Evolutionary conservation across 1,140 invertebrate genomes (phyloP), one percentile per base, ranked within the genome.

Genomic region (roundworm (Caenorhabditis elegans)): DNA sequence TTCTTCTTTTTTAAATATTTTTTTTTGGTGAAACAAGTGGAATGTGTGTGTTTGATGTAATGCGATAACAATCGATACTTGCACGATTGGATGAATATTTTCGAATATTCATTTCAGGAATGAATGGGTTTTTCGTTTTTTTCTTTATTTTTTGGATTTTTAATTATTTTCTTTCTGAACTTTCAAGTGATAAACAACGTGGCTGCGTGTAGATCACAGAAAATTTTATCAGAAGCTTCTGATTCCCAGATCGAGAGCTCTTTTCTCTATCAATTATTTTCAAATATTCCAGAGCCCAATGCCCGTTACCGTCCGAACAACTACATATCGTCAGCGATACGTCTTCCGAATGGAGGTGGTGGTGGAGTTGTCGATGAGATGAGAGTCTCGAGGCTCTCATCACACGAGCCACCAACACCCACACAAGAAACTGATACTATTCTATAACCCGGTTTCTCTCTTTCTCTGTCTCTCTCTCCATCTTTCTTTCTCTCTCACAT

Each of bases 271-370:
- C n/a, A n/a, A n/a, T n/a, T n/a, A n/a, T n/a, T n/a, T n/a, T n/a
- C n/a, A n/a, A n/a, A n/a, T n/a, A n/a, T 43, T 43, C 15, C 39
- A 43, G 39, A 43, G 26, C 22, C 15, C 11, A 53, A 77, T 28
- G 22, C 76, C 26, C 48, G 76, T 77, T 26, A 77, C 48, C 76
- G 76, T 22, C 46, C 43, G 22, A 77, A 77, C 48, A 77, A 77
- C 49, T 80, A 49, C 34, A 39, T 82, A 24, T 55, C 65, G 6
- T 43, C 75, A 26, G 48, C 75, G 3, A 60, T 79, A 13, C 82
- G 76, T 19, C 53, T 83, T 34, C 82, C 82, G n/a, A 83, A 83
- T 53, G 82, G 82, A 6, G 82, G 82, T 19, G 60, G 60, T 11
- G 34, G 60, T 31, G 53, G 53, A 60, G 53, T 60, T 3, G 34